phyloP scores from a whole-genome alignment of 2,113 vertebrate species.

The Halichoerus grypus region DNA sequence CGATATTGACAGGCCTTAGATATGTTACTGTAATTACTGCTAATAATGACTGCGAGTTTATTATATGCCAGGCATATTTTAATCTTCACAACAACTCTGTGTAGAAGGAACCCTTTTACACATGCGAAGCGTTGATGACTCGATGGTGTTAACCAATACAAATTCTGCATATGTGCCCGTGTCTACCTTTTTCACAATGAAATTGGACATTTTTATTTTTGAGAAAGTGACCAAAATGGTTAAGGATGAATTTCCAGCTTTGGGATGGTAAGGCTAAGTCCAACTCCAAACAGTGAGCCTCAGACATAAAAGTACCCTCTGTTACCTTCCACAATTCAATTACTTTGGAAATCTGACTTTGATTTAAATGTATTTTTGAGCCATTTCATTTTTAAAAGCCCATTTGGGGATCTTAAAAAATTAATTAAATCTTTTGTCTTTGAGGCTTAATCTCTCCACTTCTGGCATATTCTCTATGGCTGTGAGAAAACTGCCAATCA shows the following conservation, averaged over 20 bases:
- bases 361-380: slow-evolving; percentile 46
- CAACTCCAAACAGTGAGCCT: neutral
- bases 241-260: neutral
- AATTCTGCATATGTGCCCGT: neutral
- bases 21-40: neutral
- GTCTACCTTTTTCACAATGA: neutral
- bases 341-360: neutral
- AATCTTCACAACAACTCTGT: neutral
- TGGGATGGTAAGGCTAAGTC: no score
- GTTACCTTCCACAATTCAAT: neutral
- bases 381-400: slow-evolving; percentile 67
- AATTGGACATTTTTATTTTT: neutral
- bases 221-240: neutral
- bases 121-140: fast-evolving
- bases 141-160: neutral
- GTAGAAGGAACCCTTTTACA: fast-evolving
- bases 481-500: slow-evolving; percentile 16
- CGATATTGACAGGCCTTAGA: neutral
- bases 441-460: slow-evolving; percentile 30
- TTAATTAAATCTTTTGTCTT: slow-evolving; percentile 65
- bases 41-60: neutral
- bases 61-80: neutral
- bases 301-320: neutral
- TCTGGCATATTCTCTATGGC: slow-evolving; percentile 10
- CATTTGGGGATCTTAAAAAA: slow-evolving; percentile 63